Conservation (phyloP, 2,888 invertebrate genomes). For the Meteorus cinctellus region DNA sequence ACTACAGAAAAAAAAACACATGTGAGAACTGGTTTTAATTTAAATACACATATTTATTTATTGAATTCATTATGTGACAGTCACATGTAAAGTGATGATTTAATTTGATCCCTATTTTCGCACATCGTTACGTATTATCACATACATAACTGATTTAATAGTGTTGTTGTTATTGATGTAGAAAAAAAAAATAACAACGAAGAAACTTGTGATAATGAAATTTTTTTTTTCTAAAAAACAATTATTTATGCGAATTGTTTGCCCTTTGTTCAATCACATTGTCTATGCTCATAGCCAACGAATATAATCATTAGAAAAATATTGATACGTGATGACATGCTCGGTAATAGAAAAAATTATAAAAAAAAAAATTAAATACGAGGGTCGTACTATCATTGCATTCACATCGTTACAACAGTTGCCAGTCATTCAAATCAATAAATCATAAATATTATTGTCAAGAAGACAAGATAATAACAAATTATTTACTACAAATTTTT, state of each 20-base stretch:
- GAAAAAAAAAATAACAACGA: not conserved
- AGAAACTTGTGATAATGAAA: not conserved
- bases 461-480: not conserved
- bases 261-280: not conserved
- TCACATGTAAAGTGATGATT: not conserved
- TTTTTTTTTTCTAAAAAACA: not conserved
- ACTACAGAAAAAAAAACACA: not conserved
- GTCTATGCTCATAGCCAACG: not conserved
- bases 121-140: not conserved
- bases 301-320: not conserved
- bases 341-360: not conserved
- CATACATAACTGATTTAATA: not conserved
- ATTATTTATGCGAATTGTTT: slow-evolving; percentile 4
- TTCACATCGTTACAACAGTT: not conserved
- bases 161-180: not conserved
- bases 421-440: not conserved
- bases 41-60: not conserved
- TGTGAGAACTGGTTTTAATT: not conserved
- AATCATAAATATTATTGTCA: not conserved
- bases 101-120: not conserved
- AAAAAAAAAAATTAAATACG: not conserved
- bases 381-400: not conserved
- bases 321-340: not conserved
- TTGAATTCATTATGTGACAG: not conserved
- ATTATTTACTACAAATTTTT: not conserved